Conservation (phyloP, 2,888 invertebrate genomes). For the Ellobium chinense region DNA sequence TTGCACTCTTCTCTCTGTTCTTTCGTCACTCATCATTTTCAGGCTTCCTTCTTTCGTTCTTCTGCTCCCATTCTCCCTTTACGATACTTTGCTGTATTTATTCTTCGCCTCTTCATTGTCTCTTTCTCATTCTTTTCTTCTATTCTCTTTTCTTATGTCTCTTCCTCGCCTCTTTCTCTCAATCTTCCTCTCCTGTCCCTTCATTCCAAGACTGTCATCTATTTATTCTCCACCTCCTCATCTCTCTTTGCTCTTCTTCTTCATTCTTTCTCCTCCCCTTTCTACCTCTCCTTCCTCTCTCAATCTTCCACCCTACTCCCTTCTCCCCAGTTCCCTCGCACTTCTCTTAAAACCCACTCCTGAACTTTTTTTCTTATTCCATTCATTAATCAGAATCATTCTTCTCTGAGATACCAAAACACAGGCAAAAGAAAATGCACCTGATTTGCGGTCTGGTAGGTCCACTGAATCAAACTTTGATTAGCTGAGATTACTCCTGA, state of each 20-base stretch:
- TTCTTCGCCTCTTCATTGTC: background rate
- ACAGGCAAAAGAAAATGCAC: no score
- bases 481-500: no score
- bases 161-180: background rate
- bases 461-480: no score
- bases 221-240: background rate
- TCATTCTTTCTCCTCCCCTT: background rate
- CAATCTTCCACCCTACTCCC: background rate
- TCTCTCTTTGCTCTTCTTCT: background rate
- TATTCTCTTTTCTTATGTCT: background rate
- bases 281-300: background rate
- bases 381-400: no score
- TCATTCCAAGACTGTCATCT: background rate
- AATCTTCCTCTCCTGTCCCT: background rate
- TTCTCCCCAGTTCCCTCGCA: background rate
- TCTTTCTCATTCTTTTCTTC: background rate
- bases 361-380: background rate
- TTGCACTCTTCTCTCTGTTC: background rate
- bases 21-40: background rate
- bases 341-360: no score
- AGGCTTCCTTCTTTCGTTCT: no score
- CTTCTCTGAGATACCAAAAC: no score
- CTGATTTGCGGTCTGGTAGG: no score
- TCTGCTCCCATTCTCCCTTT: no score
- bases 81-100: no score